These are phyloP conservation scores for Homalodisca vitripennis DNA, from an alignment of 1,140 invertebrate species.

Conservation along the genomic window DNA sequence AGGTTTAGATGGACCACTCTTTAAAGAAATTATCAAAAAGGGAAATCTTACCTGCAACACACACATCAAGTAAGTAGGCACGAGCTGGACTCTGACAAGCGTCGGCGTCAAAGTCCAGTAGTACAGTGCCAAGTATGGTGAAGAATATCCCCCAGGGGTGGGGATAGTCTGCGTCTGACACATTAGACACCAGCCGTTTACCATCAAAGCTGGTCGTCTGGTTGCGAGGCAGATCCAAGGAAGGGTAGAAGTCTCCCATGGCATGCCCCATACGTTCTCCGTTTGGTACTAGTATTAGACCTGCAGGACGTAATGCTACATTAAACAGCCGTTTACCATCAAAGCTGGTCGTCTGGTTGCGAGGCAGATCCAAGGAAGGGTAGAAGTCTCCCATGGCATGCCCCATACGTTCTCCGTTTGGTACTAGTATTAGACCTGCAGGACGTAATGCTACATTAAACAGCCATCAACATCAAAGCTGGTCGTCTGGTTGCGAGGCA, in stretches of 20 bases:
- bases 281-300: slow-evolving; percentile 86
- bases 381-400: slow-evolving; percentile 71
- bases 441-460: too few relatives aligned
- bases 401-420: slow-evolving; percentile 85
- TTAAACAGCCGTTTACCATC: too few relatives aligned
- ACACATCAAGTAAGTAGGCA: slow-evolving; percentile 91
- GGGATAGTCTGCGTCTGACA: slow-evolving; percentile 41
- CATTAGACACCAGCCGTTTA: slow-evolving; percentile 21
- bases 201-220: not conserved
- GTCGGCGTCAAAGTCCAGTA: slow-evolving; percentile 94
- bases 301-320: slow-evolving; percentile 50
- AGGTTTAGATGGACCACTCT: too few relatives aligned
- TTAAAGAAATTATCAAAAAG: too few relatives aligned
- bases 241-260: slow-evolving; percentile 66
- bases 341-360: too few relatives aligned
- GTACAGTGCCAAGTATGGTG: slow-evolving; percentile 88
- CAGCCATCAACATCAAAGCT: too few relatives aligned
- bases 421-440: slow-evolving; percentile 80
- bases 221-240: slow-evolving; percentile 33
- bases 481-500: too few relatives aligned
- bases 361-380: too few relatives aligned
- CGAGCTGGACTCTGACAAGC: slow-evolving; percentile 92
- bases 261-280: slow-evolving; percentile 79
- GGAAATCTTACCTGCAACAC: slow-evolving; percentile 82
- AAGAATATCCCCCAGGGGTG: slow-evolving; percentile 90